phyloP scores from a whole-genome alignment of 2,113 vertebrate genomes.

The Boulengeromyrus knoepffleri region DNA sequence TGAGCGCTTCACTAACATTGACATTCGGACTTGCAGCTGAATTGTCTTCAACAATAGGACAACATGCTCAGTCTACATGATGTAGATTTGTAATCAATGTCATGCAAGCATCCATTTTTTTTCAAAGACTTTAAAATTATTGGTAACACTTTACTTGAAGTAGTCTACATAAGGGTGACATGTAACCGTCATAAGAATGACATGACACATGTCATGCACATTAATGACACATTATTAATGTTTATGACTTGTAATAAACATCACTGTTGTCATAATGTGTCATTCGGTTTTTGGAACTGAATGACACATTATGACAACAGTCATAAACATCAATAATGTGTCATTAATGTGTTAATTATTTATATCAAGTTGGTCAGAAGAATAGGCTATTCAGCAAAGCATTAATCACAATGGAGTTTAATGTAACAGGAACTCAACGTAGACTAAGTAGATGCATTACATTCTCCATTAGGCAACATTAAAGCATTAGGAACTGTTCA shows the following conservation, averaged over 20 bases:
- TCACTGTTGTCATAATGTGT: too few species aligned
- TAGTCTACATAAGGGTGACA: too few species aligned
- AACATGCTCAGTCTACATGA: not conserved
- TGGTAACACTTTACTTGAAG: too few species aligned
- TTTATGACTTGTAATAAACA: too few species aligned
- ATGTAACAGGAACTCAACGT: not conserved
- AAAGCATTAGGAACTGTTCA: not conserved
- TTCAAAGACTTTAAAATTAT: not conserved
- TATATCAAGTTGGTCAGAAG: not conserved
- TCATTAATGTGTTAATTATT: not conserved
- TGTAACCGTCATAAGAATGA: too few species aligned
- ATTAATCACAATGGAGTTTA: not conserved
- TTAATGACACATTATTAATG: too few species aligned
- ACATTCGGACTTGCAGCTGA: not conserved
- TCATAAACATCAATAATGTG: too few species aligned
- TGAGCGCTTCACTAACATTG: not conserved
- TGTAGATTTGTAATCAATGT: not conserved
- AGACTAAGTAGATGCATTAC: not conserved
- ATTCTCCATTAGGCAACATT: not conserved
- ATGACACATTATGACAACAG: too few species aligned
- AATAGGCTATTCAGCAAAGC: not conserved
- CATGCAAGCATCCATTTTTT: not conserved
- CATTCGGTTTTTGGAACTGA: too few species aligned
- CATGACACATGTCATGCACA: too few species aligned
- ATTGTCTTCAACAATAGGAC: not conserved